A percentile compares a stretch with the other conserved stretches of the same genome.
These are phyloP conservation scores for Emmelina monodactyla DNA, from an alignment of 2,888 invertebrate genomes.

Conservation along the genomic window DNA sequence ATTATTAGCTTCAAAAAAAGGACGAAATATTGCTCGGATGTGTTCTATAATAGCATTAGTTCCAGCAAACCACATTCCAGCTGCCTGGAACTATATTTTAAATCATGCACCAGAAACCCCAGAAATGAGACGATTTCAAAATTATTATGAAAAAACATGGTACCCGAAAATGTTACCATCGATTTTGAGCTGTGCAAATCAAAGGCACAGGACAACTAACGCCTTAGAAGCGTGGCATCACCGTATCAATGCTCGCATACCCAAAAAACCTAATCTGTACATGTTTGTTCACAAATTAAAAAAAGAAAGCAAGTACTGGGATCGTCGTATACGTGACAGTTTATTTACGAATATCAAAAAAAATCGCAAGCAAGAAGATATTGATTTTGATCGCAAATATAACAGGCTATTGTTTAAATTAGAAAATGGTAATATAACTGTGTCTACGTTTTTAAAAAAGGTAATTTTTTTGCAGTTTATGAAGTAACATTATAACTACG, in stretches of 20 bases:
- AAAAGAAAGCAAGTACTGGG: conserved; percentile 4
- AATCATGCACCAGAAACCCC: neutral
- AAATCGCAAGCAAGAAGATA: too few species aligned
- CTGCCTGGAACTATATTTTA: conserved; percentile 4
- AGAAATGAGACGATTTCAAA: neutral
- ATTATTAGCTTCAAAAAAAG: conserved; percentile 1
- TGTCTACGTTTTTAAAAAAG: too few species aligned
- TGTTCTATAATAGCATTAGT: conserved; percentile 6
- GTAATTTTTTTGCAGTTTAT: neutral
- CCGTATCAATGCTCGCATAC: conserved; percentile 2
- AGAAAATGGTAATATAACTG: too few species aligned
- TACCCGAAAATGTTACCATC: neutral
- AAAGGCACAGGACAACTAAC: conserved; percentile 4
- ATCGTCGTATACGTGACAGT: conserved; percentile 1
- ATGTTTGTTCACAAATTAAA: conserved; percentile 3
- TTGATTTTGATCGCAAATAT: too few species aligned
- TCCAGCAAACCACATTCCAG: conserved; percentile 6
- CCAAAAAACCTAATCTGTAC: conserved; percentile 3
- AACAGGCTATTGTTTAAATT: too few species aligned
- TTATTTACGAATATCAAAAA: neutral
- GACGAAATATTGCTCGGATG: conserved; percentile 4
- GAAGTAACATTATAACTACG: neutral
- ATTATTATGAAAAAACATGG: neutral
- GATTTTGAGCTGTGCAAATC: conserved; percentile 4
- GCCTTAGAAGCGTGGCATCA: conserved; percentile 4